A percentile compares a stretch with the other conserved stretches of the same genome.
phyloP scores from a whole-genome alignment of 2,888 invertebrate genomes.

The Campopleginae sp. region DNA sequence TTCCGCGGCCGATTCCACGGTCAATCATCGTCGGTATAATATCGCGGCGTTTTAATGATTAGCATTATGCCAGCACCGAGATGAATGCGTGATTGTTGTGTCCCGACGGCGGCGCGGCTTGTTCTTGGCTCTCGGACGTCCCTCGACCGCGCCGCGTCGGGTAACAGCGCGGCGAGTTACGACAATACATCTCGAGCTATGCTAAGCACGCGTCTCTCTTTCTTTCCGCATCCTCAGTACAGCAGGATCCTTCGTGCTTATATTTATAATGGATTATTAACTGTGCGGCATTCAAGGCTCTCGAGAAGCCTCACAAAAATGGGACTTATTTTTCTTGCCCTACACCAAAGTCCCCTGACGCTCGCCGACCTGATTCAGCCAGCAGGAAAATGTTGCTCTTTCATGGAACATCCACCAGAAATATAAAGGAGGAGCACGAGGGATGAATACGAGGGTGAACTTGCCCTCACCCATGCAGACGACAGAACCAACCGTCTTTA shows the following conservation, averaged over 20 bases:
- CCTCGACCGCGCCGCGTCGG: slow-evolving; percentile 71
- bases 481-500: slow-evolving; percentile 48
- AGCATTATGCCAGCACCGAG: slow-evolving; percentile 82
- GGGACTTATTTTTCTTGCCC: slow-evolving; percentile 28
- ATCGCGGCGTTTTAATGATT: slow-evolving; percentile 84
- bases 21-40: slow-evolving; percentile 78
- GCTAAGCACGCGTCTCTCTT: slow-evolving; percentile 81
- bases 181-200: slow-evolving; percentile 79
- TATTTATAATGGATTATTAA: slow-evolving; percentile 83
- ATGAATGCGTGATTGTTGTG: slow-evolving; percentile 84
- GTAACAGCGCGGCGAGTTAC: slow-evolving; percentile 71
- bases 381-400: slow-evolving; percentile 32
- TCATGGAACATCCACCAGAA: background rate
- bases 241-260: slow-evolving; percentile 78
- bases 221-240: slow-evolving; percentile 71
- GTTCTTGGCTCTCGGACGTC: slow-evolving; percentile 69
- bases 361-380: slow-evolving; percentile 46
- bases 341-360: slow-evolving; percentile 7
- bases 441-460: slow-evolving; percentile 64
- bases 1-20: slow-evolving; percentile 53
- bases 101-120: slow-evolving; percentile 71
- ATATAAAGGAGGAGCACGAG: slow-evolving; percentile 37
- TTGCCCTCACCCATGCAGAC: slow-evolving; percentile 43
- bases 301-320: slow-evolving; percentile 6
- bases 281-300: slow-evolving; percentile 72